phyloP scores from a whole-genome alignment of 35 echinoderm and acorn worm genomes.

The Eucidaris tribuloides region DNA sequence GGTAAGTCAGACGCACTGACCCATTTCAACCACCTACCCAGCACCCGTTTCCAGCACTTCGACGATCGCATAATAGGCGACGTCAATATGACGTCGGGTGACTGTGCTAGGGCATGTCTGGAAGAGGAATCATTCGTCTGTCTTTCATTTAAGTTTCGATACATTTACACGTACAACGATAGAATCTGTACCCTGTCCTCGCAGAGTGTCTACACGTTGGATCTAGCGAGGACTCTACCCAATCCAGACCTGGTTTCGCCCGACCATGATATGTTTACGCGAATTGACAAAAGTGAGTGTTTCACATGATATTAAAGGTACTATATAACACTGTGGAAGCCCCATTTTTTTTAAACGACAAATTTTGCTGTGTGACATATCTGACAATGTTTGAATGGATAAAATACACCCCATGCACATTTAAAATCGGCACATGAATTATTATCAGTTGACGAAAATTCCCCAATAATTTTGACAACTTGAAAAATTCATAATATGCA shows the following conservation, averaged over 20 bases:
- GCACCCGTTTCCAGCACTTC: slow-evolving; percentile 33
- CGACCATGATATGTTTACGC: slow-evolving; percentile 64
- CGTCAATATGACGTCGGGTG: slow-evolving; percentile 53
- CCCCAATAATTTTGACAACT: too few relatives aligned
- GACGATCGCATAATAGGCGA: slow-evolving; percentile 47
- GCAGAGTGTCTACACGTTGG: slow-evolving; percentile 66
- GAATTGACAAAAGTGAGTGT: slow-evolving; percentile 76
- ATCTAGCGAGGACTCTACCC: slow-evolving; percentile 28
- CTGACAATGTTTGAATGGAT: too few relatives aligned
- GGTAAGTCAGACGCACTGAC: slow-evolving; percentile 57
- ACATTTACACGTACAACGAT: slow-evolving; percentile 41
- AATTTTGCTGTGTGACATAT: too few relatives aligned
- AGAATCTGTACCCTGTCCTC: slow-evolving; percentile 61
- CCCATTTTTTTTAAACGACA: too few relatives aligned
- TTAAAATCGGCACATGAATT: too few relatives aligned
- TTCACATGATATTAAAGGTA: too few relatives aligned
- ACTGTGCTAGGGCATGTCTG: slow-evolving; percentile 61
- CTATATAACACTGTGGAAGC: too few relatives aligned
- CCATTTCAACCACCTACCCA: slow-evolving; percentile 30
- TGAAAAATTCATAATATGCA: too few relatives aligned
- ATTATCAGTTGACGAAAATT: too few relatives aligned
- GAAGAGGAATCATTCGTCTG: slow-evolving; percentile 56
- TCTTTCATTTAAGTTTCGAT: slow-evolving; percentile 72
- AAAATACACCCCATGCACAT: too few relatives aligned
- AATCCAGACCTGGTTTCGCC: neutral